Conservation (phyloP, 2,113 vertebrate genomes). For the Nothocercus nigrocapillus region DNA sequence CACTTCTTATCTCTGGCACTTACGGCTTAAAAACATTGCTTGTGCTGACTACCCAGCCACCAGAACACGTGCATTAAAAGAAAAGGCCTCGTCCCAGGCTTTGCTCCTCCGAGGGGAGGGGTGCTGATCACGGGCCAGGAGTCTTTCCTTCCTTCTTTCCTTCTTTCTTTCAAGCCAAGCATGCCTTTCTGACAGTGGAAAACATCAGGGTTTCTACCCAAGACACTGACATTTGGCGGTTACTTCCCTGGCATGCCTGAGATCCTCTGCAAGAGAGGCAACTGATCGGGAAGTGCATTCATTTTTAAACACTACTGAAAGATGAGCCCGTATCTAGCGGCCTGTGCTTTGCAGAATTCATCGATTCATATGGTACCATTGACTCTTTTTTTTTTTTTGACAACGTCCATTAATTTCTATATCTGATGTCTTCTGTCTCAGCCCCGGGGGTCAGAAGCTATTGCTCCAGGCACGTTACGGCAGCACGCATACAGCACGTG, state of each 20-base stretch:
- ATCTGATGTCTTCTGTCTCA: not conserved
- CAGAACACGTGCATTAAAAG: not conserved
- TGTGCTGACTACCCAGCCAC: not conserved
- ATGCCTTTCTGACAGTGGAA: not conserved
- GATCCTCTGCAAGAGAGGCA: not conserved
- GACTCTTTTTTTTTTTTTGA: not conserved
- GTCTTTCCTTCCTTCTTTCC: not conserved
- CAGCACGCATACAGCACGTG: accelerated
- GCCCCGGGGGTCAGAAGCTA: not conserved
- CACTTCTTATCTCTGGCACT: not conserved
- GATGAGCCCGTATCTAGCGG: not conserved
- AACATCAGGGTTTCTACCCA: not conserved
- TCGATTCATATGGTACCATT: not conserved
- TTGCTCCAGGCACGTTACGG: not conserved
- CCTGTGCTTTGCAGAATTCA: not conserved
- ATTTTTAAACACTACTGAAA: not conserved
- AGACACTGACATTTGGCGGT: accelerated
- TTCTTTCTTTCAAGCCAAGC: not conserved
- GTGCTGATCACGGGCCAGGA: not conserved
- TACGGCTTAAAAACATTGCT: not conserved
- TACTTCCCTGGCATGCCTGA: not conserved
- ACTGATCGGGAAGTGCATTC: not conserved
- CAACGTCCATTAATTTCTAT: not conserved
- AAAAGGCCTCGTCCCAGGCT: not conserved
- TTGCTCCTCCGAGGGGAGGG: accelerated